phyloP scores from a whole-genome alignment of 2,113 vertebrate species.

The Poeciliopsis retropinna region DNA sequence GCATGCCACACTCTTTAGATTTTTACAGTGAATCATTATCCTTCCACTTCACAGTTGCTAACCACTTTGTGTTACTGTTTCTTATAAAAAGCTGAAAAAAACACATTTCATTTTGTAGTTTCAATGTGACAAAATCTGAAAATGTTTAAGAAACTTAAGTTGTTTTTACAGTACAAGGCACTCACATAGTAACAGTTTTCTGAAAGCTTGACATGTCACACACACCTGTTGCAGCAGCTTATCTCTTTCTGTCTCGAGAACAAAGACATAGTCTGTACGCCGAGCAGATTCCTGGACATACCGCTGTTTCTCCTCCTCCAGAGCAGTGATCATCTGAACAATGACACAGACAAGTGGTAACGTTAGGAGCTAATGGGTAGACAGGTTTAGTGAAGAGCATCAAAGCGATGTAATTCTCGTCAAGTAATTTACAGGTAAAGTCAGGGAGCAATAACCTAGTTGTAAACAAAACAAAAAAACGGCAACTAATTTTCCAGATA shows the following conservation, averaged over 20 bases:
- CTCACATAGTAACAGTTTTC: not conserved
- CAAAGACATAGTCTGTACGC: constrained; percentile 91
- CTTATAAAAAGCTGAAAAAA: not conserved
- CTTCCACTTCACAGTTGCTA: no score
- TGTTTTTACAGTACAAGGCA: not conserved
- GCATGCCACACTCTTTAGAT: no score
- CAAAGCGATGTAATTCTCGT: not conserved
- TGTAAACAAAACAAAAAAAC: not conserved
- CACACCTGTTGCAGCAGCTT: constrained; percentile 93
- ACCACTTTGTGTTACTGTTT: not conserved
- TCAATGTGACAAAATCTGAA: not conserved
- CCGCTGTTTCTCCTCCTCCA: constrained; percentile 89
- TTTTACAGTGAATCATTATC: no score
- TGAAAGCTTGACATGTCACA: not conserved
- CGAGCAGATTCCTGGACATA: constrained; percentile 89
- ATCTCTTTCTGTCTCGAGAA: constrained; percentile 92
- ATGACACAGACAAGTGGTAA: not conserved
- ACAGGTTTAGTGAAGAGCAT: no score
- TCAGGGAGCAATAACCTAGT: not conserved
- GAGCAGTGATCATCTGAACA: constrained; percentile 88
- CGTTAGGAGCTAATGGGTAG: not conserved
- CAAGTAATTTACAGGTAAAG: not conserved
- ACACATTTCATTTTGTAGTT: not conserved
- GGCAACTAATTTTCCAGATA: not conserved
- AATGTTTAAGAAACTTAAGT: not conserved